phyloP scores from a whole-genome alignment of 2,888 invertebrate species.

The Tipula unca region DNA sequence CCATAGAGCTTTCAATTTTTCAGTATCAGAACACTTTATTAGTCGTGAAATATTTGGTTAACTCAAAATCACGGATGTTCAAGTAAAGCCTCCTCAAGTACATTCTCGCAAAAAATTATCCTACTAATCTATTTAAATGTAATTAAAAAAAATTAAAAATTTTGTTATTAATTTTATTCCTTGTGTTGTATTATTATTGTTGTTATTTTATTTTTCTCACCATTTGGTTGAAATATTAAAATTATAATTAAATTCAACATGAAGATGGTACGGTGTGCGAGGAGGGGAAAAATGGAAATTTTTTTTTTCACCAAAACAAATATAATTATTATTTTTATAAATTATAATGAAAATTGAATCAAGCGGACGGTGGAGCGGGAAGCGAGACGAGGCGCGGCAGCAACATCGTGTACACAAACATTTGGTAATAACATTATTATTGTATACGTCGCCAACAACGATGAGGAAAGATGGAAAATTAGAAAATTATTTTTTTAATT shows the following conservation, averaged over 20 bases:
- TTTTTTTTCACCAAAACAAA: background rate
- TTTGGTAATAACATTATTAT: background rate
- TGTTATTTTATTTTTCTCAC: background rate
- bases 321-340: background rate
- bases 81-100: no score
- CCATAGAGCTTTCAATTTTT: no score
- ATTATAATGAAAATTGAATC: slow-evolving; percentile 8
- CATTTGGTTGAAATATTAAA: background rate
- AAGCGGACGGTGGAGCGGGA: background rate
- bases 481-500: background rate
- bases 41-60: no score
- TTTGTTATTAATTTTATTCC: background rate
- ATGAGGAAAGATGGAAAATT: background rate
- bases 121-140: background rate
- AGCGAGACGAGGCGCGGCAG: background rate
- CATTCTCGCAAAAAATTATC: background rate
- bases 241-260: background rate
- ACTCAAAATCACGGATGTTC: no score
- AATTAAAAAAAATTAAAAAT: background rate
- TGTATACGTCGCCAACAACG: background rate
- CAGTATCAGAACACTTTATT: no score
- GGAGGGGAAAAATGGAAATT: background rate
- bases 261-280: background rate
- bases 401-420: background rate
- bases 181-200: background rate